Evolutionary conservation across 2,797 vertebrate genomes (phyloP).

Genomic region (Melopsittacus undulatus): DNA sequence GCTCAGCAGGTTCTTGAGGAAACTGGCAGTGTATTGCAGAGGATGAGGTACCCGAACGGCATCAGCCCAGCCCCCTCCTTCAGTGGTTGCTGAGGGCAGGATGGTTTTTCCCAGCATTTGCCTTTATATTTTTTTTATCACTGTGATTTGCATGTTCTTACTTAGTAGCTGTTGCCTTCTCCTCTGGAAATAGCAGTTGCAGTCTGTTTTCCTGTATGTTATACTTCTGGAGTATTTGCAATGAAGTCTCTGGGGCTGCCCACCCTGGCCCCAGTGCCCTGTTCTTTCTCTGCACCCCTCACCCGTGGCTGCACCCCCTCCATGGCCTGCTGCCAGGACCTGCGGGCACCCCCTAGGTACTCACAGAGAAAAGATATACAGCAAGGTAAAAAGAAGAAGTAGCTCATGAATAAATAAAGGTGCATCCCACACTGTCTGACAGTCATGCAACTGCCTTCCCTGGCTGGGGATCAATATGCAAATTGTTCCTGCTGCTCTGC

Average conservation of each 20-base stretch:
- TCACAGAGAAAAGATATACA: not conserved
- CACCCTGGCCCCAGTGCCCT: fast-evolving
- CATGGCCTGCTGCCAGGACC: fast-evolving
- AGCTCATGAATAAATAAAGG: not conserved
- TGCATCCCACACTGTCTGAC: not conserved
- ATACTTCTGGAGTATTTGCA: not conserved
- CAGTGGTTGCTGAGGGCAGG: not conserved
- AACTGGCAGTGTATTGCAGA: not conserved
- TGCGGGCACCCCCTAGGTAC: fast-evolving
- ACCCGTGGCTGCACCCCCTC: fast-evolving
- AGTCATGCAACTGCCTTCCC: not conserved
- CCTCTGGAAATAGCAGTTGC: not conserved
- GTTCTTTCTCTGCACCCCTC: not conserved
- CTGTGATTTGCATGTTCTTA: not conserved
- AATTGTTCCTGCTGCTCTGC: not conserved
- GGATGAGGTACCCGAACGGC: not conserved
- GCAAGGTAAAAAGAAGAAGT: not conserved
- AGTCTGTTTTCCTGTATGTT: not conserved
- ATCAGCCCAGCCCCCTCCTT: not conserved
- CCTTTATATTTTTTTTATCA: not conserved
- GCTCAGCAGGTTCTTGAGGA: not conserved
- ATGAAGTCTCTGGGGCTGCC: not conserved
- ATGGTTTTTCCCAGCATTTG: not conserved
- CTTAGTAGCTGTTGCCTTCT: not conserved
- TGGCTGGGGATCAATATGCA: not conserved